These are phyloP conservation scores for Muscicapa comitata DNA, from an alignment of 2,797 vertebrate species.

Conservation along the genomic window DNA sequence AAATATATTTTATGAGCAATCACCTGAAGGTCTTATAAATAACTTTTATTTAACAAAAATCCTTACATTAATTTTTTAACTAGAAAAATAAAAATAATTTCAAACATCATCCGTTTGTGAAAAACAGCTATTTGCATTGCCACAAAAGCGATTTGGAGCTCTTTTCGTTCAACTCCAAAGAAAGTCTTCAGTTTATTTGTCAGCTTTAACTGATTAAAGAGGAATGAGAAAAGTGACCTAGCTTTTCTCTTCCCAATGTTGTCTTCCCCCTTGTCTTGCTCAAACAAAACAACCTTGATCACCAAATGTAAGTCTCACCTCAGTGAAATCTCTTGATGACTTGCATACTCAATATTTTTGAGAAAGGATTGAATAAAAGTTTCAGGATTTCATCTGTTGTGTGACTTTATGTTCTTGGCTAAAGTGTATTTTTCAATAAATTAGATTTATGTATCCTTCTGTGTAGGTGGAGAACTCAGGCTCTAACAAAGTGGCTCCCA, in stretches of 20 bases:
- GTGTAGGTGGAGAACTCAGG: background rate
- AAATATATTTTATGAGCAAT: background rate
- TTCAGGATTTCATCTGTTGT: background rate
- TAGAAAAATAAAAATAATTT: background rate
- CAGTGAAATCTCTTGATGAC: background rate
- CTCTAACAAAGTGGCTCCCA: background rate
- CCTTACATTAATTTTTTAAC: background rate
- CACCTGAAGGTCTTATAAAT: background rate
- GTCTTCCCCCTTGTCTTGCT: background rate
- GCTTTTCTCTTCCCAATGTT: background rate
- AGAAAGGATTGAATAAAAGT: background rate
- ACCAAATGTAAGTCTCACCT: background rate
- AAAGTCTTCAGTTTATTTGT: background rate
- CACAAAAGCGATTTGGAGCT: background rate
- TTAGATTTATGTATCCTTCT: background rate
- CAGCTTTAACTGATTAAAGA: background rate
- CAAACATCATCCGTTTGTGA: background rate
- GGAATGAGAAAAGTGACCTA: background rate
- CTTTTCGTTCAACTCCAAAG: background rate
- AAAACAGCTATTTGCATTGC: background rate
- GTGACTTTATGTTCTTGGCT: background rate
- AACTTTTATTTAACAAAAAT: background rate
- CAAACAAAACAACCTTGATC: background rate
- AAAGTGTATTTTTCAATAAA: background rate
- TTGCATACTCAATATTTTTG: background rate